A percentile compares a stretch with the other conserved stretches of the same genome.
These are phyloP conservation scores for Perdita meconis DNA, from an alignment of 2,888 invertebrate species.

Conservation along the genomic window DNA sequence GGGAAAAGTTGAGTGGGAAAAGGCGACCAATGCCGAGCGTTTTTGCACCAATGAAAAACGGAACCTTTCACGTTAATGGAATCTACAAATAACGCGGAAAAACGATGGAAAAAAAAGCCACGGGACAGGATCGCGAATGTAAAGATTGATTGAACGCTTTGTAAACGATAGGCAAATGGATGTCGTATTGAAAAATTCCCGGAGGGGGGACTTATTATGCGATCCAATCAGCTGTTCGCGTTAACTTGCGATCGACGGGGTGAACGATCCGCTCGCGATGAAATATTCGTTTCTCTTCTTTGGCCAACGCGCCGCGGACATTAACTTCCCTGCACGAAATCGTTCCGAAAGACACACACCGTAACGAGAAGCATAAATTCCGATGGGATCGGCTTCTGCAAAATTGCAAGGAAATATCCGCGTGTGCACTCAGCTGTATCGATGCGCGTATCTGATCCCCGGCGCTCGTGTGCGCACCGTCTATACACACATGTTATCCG, in stretches of 20 bases:
- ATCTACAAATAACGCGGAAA: neutral
- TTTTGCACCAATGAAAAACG: neutral
- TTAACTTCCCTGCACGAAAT: slow-evolving; percentile 36
- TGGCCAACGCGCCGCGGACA: slow-evolving; percentile 17
- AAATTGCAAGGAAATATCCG: slow-evolving; percentile 45
- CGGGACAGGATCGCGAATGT: neutral
- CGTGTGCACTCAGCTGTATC: slow-evolving; percentile 34
- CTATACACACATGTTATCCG: slow-evolving; percentile 9
- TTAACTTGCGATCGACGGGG: neutral
- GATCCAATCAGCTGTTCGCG: neutral
- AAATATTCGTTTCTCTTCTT: slow-evolving; percentile 17
- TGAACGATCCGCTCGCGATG: slow-evolving; percentile 17
- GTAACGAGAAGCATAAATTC: slow-evolving; percentile 53
- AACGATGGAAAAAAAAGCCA: neutral
- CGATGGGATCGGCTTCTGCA: slow-evolving; percentile 14
- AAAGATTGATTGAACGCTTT: too few species aligned
- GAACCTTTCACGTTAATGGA: neutral
- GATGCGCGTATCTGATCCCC: neutral
- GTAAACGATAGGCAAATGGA: neutral
- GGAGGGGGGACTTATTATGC: neutral
- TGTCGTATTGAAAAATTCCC: neutral
- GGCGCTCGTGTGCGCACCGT: neutral
- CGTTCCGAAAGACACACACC: slow-evolving; percentile 14
- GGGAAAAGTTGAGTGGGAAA: too few species aligned
- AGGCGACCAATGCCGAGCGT: neutral